Percentiles rank a stretch among this genome's conserved stretches.
These are phyloP conservation scores for Brachyhypopomus occidentalis DNA, from an alignment of 2,113 vertebrate genomes.

Conservation along the genomic window DNA sequence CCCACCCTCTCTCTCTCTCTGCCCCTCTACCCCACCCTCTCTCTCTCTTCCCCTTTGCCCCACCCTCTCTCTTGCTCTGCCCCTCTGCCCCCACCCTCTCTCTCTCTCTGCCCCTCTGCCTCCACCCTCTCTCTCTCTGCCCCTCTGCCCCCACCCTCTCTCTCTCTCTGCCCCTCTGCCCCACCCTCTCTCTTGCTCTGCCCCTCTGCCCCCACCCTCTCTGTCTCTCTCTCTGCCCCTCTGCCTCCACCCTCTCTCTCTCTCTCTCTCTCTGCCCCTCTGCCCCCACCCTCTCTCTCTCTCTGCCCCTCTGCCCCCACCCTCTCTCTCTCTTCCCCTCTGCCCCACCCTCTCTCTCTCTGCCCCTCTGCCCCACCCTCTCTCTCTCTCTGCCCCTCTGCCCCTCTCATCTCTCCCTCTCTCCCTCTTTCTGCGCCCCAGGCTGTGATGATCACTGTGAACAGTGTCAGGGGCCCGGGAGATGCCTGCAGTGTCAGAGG, in stretches of 20 bases:
- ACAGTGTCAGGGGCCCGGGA: slow-evolving; percentile 71
- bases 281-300: too few relatives aligned
- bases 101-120: too few relatives aligned
- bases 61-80: neutral
- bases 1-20: neutral
- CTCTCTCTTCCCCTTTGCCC: neutral
- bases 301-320: neutral
- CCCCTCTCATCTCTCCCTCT: too few relatives aligned
- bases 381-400: neutral
- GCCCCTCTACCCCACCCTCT: neutral
- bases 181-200: neutral
- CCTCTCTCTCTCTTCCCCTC: neutral
- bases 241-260: neutral
- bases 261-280: neutral
- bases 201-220: neutral
- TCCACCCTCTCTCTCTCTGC: neutral
- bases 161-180: neutral
- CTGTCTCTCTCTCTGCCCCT: too few relatives aligned
- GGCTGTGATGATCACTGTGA: slow-evolving; percentile 83
- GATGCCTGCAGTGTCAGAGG: slow-evolving; percentile 78
- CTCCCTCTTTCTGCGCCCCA: slow-evolving; percentile 63
- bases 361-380: neutral
- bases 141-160: neutral
- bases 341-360: neutral
- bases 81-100: neutral